Evolutionary conservation across 2,797 vertebrate species (phyloP).

Genomic region (Pseudochirops cupreus): DNA sequence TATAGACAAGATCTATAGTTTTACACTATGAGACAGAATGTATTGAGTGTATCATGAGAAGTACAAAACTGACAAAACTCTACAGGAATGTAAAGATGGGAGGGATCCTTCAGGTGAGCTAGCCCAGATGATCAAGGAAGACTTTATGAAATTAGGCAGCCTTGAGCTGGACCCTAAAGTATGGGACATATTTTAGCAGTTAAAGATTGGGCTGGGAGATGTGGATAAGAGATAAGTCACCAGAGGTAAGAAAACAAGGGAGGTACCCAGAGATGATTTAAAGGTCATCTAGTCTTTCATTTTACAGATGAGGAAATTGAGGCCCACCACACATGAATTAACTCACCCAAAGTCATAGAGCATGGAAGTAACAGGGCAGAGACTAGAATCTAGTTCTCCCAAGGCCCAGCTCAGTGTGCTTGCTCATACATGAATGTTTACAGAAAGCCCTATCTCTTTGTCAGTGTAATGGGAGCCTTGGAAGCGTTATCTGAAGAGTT

Average conservation of each 20-base stretch:
- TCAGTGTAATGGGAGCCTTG: slow-evolving; percentile 9
- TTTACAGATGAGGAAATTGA: slow-evolving; percentile 38
- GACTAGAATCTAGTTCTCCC: background rate
- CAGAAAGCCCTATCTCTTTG: slow-evolving; percentile 9
- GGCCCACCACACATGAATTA: background rate
- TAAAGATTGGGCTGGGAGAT: background rate
- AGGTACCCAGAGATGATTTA: background rate
- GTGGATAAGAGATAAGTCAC: slow-evolving; percentile 18
- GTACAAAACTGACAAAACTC: background rate
- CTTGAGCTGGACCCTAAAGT: background rate
- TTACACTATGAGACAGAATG: background rate
- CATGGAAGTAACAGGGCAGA: background rate
- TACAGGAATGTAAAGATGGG: background rate
- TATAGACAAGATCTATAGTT: background rate
- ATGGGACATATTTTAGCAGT: background rate
- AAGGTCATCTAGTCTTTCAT: background rate
- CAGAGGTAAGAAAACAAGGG: slow-evolving; percentile 38
- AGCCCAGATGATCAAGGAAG: background rate
- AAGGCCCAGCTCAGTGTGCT: background rate
- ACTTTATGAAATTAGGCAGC: background rate
- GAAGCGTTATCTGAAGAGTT: background rate
- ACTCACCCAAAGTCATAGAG: background rate
- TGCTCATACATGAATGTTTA: background rate
- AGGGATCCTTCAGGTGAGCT: background rate
- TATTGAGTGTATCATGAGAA: background rate